Evolutionary conservation across 2,888 invertebrate genomes (phyloP), one percentile per base, ranked within the genome.

Genomic region (Thumatha senex): DNA sequence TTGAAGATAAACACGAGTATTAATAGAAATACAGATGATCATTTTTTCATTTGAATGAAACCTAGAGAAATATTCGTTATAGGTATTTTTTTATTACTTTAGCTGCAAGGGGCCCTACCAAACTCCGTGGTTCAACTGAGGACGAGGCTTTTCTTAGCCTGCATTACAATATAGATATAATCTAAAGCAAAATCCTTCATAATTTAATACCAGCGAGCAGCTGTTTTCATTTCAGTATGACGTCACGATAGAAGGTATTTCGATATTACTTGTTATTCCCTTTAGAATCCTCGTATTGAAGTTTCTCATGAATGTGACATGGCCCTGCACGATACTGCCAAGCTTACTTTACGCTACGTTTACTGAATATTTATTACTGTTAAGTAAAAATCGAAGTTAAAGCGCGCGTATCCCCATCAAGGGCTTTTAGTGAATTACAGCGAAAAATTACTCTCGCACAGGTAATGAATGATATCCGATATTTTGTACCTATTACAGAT

Each of bases 301-400:
- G 62, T 64, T 61, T 54, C 70, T 76, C 74, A 72, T 78, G 78
- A 79, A 78, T 78, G 76, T 74, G 71, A 67, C 67, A 77, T 75
- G 65, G 58, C 57, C 62, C 42, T 63, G 58, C 51, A 60, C 61
- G 63, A 52, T 61, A 56, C 67, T 61, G 59, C 60, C 66, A 70
- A 68, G 74, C 73, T 66, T 72, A 72, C 70, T 69, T 63, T 64
- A 57, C 60, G 61, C 54, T 54, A 74, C 70, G 63, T 60, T 46
- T 48, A 52, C 67, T 55, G 74, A 67, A 74, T 73, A 70, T 54
- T 58, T 70, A 72, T 72, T 61, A 64, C 61, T 54, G 51, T 47
- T 56, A 63, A 70, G 63, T 68, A 61, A 72, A 65, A 63, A 61
- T n/a, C 66, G 69, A 63, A 66, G 54, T 45, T 55, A 51, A 51